These are phyloP conservation scores for Poeciliopsis infans DNA, from an alignment of 2,797 vertebrate genomes.

Conservation along the genomic window DNA sequence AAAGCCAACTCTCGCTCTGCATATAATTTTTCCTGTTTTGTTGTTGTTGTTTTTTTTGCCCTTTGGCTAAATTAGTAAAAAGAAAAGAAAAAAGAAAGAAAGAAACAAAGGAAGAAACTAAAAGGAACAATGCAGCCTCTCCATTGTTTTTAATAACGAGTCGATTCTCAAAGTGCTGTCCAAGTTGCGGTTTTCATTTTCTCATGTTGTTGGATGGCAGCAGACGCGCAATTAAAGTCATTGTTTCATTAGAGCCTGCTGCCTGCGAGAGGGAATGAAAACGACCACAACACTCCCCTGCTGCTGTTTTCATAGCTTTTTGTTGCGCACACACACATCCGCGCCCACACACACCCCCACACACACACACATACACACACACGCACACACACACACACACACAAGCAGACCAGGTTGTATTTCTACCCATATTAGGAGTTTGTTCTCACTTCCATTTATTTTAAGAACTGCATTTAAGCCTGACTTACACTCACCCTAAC, in stretches of 20 bases:
- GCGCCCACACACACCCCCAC: background rate
- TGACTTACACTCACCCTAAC: background rate
- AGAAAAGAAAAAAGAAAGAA: slow-evolving; percentile 48
- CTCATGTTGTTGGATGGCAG: slow-evolving; percentile 57
- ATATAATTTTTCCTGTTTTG: slow-evolving; percentile 6
- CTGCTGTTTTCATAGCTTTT: background rate
- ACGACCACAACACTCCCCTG: slow-evolving; percentile 44
- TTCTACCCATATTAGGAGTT: background rate
- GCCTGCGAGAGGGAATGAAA: slow-evolving; percentile 51
- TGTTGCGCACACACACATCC: background rate
- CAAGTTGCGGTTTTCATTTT: slow-evolving; percentile 65
- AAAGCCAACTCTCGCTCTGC: slow-evolving; percentile 35
- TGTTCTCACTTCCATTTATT: background rate
- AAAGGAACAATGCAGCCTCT: slow-evolving; percentile 37
- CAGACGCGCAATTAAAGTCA: slow-evolving; percentile 68
- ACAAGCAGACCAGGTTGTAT: background rate
- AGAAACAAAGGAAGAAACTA: slow-evolving; percentile 11
- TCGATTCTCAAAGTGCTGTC: slow-evolving; percentile 47
- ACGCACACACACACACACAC: background rate
- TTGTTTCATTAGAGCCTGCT: slow-evolving; percentile 63
- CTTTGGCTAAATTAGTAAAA: slow-evolving; percentile 51
- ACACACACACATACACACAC: background rate
- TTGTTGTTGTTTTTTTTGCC: slow-evolving; percentile 10
- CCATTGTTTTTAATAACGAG: slow-evolving; percentile 74
- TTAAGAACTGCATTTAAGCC: background rate